Evolutionary conservation across 2,888 invertebrate species (phyloP).

Genomic region (Cataglyphis albicans): DNA sequence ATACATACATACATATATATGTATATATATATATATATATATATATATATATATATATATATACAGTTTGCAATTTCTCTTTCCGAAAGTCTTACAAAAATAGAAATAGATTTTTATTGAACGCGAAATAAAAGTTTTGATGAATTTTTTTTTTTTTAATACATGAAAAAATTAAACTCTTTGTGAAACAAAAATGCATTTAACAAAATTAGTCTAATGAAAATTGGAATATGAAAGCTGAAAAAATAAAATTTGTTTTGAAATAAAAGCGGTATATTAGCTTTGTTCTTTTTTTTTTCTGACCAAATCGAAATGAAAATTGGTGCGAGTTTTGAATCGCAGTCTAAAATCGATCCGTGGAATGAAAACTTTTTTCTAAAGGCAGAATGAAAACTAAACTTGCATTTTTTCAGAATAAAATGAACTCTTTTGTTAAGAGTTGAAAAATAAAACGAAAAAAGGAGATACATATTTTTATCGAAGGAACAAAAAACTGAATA

Average conservation of each 20-base stretch:
- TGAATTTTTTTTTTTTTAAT: constrained; percentile 3
- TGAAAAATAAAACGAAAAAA: not conserved
- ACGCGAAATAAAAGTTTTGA: not conserved
- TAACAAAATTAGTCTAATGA: constrained; percentile 1
- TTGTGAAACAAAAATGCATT: not conserved
- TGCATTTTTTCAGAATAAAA: not conserved
- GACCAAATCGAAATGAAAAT: constrained; percentile 2
- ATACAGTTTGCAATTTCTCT: not conserved
- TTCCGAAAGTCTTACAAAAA: not conserved
- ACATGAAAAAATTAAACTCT: not conserved
- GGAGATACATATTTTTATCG: not conserved
- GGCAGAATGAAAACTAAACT: not conserved
- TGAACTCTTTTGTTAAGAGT: not conserved
- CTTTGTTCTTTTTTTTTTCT: not conserved
- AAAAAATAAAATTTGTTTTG: constrained; percentile 6
- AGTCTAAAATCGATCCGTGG: not conserved
- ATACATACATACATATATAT: too few species aligned
- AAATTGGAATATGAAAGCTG: not conserved
- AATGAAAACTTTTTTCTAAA: constrained; percentile 5
- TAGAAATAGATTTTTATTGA: not conserved
- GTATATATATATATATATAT: too few species aligned
- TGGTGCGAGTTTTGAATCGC: not conserved
- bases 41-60: too few species aligned
- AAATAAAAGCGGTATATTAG: not conserved
- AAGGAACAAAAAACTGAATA: constrained; percentile 12